These are phyloP conservation scores for Meliscaeva auricollis DNA, from an alignment of 2,888 invertebrate genomes.

Conservation along the genomic window DNA sequence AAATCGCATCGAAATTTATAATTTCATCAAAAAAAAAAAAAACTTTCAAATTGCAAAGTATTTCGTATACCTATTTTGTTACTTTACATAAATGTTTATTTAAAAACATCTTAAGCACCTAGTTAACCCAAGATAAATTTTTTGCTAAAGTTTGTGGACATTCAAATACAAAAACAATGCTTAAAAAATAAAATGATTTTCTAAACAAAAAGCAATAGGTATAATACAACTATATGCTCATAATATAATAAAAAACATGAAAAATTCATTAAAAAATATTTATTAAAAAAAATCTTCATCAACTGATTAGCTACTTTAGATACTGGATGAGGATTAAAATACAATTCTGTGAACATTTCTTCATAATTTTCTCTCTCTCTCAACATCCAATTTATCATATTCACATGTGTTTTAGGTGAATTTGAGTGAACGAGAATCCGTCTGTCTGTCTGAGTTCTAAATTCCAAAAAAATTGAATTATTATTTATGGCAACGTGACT, in stretches of 20 bases:
- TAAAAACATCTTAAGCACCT: too few species aligned
- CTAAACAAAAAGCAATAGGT: background rate
- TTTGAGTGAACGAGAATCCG: background rate
- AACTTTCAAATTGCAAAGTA: constrained; percentile 1
- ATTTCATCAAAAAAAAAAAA: background rate
- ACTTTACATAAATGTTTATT: constrained; percentile 14
- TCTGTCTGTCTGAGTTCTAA: background rate
- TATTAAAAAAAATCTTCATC: constrained; percentile 19
- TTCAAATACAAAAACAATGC: too few species aligned
- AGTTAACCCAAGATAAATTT: constrained; percentile 1
- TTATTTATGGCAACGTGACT: constrained; percentile 76
- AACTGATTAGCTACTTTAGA: background rate
- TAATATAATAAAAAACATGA: background rate
- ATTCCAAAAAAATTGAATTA: constrained; percentile 50
- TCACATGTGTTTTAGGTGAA: too few species aligned
- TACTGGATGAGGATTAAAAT: background rate
- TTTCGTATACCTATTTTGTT: too few species aligned
- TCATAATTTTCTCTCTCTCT: background rate
- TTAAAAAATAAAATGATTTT: background rate
- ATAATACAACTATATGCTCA: background rate
- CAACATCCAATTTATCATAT: background rate
- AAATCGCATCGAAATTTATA: background rate
- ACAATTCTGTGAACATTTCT: background rate
- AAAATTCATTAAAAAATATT: constrained; percentile 20
- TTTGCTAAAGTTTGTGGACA: too few species aligned